phyloP scores from a whole-genome alignment of 1,140 invertebrate species.

The Atta colombica region DNA sequence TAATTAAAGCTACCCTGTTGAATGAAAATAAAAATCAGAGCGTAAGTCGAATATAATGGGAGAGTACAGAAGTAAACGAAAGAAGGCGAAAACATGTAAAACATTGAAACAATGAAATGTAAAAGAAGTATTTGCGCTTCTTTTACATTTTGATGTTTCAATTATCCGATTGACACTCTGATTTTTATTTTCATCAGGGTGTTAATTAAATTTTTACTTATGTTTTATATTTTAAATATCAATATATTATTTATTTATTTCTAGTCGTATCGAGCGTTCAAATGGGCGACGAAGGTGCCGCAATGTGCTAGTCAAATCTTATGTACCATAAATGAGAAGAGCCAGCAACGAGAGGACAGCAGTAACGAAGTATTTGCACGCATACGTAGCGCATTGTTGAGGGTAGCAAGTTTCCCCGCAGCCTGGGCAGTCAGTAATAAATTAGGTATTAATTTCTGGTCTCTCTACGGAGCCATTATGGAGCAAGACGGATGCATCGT shows the following conservation, averaged over 20 bases:
- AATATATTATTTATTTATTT: not conserved
- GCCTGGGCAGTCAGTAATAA: slow-evolving; percentile 90
- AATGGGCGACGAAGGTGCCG: slow-evolving; percentile 90
- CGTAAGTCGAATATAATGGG: no score
- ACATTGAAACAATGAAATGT: no score
- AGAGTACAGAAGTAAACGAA: no score
- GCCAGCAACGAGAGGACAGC: slow-evolving; percentile 66
- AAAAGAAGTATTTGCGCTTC: no score
- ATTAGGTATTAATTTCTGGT: slow-evolving; percentile 88
- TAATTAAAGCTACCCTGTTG: no score
- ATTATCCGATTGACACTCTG: no score
- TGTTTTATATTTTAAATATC: slow-evolving; percentile 1
- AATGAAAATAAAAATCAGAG: no score
- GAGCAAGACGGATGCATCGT: slow-evolving; percentile 89
- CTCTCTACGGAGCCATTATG: slow-evolving; percentile 89
- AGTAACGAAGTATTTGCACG: slow-evolving; percentile 80
- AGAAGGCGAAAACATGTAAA: no score
- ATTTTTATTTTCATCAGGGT: no score
- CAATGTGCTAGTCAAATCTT: slow-evolving; percentile 92
- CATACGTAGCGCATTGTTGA: slow-evolving; percentile 90
- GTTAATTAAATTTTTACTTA: not conserved
- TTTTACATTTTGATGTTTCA: no score
- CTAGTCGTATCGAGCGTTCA: slow-evolving; percentile 90
- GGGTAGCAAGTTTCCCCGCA: slow-evolving; percentile 90
- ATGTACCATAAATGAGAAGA: slow-evolving; percentile 90